Percentiles rank a stretch among this genome's conserved stretches.
These are phyloP conservation scores for Helleia helle DNA, from an alignment of 2,888 invertebrate genomes.

Conservation along the genomic window DNA sequence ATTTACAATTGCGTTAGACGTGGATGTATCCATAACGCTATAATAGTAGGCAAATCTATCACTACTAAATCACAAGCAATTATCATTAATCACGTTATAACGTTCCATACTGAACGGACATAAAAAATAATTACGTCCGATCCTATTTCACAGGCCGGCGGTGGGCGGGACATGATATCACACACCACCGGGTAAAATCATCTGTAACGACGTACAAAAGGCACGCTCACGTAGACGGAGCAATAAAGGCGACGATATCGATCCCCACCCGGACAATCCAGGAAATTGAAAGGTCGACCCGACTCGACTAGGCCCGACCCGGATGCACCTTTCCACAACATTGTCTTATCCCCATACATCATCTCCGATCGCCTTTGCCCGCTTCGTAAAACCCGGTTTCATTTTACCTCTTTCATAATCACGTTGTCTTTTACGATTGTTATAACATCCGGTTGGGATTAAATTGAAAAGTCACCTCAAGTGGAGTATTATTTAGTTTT, in stretches of 20 bases:
- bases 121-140: constrained; percentile 2
- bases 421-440: no score
- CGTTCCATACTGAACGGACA: no score
- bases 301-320: constrained; percentile 37
- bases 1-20: no score
- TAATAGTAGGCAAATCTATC: no score
- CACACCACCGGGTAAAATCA: constrained; percentile 3
- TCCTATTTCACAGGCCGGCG: not conserved
- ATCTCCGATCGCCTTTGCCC: constrained; percentile 37
- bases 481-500: no score
- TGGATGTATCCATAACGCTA: no score
- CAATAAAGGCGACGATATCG: constrained; percentile 12
- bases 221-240: not conserved
- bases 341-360: constrained; percentile 42
- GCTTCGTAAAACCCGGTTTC: constrained; percentile 24
- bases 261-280: constrained; percentile 38
- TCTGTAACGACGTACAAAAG: constrained; percentile 1
- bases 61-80: no score
- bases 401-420: no score
- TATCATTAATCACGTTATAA: no score
- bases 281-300: constrained; percentile 64
- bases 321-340: constrained; percentile 35
- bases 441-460: no score
- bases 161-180: constrained; percentile 1
- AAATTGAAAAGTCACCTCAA: no score